Conservation (phyloP, 1,140 invertebrate genomes). For the Brachionus sp. region DNA sequence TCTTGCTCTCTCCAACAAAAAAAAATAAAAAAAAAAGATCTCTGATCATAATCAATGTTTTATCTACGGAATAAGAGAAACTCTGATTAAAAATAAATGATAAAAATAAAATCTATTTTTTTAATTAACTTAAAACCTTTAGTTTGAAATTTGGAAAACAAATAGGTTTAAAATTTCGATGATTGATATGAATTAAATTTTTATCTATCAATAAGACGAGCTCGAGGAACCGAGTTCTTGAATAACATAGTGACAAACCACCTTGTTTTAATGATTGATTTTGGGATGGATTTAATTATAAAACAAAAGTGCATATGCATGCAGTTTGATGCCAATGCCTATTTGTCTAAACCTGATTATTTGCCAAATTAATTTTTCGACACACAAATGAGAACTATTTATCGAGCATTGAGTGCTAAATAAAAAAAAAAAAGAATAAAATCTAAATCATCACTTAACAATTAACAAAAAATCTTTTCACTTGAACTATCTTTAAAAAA, state of each 20-base stretch:
- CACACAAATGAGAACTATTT: background rate
- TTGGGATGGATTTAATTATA: background rate
- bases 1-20: background rate
- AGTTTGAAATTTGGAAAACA: constrained; percentile 21
- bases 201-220: constrained; percentile 22
- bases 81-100: background rate
- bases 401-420: constrained; percentile 1
- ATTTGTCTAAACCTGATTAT: constrained; percentile 1
- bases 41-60: constrained; percentile 1
- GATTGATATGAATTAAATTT: constrained; percentile 38
- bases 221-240: background rate
- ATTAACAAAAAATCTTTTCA: background rate
- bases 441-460: background rate
- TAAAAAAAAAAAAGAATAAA: background rate
- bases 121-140: constrained; percentile 12
- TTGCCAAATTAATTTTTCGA: background rate
- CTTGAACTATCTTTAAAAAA: background rate
- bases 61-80: background rate
- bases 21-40: background rate
- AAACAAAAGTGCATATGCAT: background rate
- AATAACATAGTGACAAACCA: constrained; percentile 32
- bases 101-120: constrained; percentile 16
- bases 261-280: constrained; percentile 10
- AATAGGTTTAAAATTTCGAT: background rate
- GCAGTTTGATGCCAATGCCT: background rate